Conservation (phyloP, 64 coral and sea anemone genomes). For the Hydrozoanthus tunicans region DNA sequence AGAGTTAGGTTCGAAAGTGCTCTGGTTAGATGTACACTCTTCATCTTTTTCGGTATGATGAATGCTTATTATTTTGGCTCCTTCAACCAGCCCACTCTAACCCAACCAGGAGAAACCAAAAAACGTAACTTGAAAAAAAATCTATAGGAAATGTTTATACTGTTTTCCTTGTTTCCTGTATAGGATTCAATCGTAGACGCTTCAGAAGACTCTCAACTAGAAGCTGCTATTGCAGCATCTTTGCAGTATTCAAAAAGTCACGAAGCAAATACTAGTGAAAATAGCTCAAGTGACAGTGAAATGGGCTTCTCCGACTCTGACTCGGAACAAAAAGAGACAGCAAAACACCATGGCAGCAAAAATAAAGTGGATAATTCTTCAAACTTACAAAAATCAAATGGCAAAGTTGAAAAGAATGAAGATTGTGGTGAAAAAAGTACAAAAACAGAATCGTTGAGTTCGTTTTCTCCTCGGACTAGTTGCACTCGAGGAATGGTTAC, state of each 20-base stretch:
- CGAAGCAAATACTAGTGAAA: slow-evolving; percentile 51
- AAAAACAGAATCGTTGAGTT: neutral
- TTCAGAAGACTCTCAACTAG: slow-evolving; percentile 96
- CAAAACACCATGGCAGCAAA: neutral
- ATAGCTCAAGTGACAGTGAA: slow-evolving; percentile 66
- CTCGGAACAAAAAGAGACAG: slow-evolving; percentile 57
- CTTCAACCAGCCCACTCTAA: too few species aligned
- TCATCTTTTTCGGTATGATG: too few species aligned
- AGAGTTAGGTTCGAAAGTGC: too few species aligned
- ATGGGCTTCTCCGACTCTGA: slow-evolving; percentile 89
- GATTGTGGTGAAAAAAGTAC: slow-evolving; percentile 22
- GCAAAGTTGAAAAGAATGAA: neutral
- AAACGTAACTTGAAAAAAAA: too few species aligned
- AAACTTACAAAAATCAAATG: slow-evolving; percentile 1
- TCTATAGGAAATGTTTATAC: neutral
- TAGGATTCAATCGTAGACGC: slow-evolving; percentile 97
- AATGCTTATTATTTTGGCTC: too few species aligned
- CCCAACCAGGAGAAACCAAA: too few species aligned
- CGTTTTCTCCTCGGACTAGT: neutral
- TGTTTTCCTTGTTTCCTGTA: neutral
- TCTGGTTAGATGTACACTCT: too few species aligned
- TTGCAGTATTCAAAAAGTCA: slow-evolving; percentile 72
- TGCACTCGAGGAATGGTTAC: neutral
- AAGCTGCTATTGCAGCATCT: slow-evolving; percentile 95
- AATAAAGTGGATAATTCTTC: neutral